Base-by-base conservation (phyloP, 2,113 vertebrate genomes). In the Epinephelus fuscoguttatus region DNA sequence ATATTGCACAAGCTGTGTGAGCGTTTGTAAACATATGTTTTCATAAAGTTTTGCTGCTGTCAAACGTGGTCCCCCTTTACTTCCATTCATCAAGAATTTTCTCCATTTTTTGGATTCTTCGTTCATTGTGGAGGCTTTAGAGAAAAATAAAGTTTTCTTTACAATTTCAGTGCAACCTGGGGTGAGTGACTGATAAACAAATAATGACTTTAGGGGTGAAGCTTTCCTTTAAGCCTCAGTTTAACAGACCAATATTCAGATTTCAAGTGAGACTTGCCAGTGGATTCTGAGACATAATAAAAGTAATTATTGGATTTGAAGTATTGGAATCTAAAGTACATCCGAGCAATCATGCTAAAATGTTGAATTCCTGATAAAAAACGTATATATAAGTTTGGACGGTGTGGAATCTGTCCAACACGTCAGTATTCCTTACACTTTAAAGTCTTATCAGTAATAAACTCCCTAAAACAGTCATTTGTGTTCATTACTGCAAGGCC, bases 381-480 rank as follows among this genome's bases (percentile, higher is more conserved):
- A 10, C 2, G 4, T 6, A 11, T 12, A 49, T 6, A 25, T 78
- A 23, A 1, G 4, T 42, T 47, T 68, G 12, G 13, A 56, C n/a
- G 53, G 14, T 18, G 4, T 37, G 45, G 49, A n/a, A 45, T 74
- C 25, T 60, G 2, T 52, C 40, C 67, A 42, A 37, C 18, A 15
- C 15, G 6, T 72, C 50, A 64, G 5, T 47, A 57, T 52, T 56
- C 21, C 49, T 82, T 19, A 50, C 47, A 17, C 52, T 66, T 7
- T 15, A 33, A 27, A 11, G 27, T 70, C 62, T 40, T 27, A 60
- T 40, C 30, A 70, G 17, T 30, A 23, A 49, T 42, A 10, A 77
- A 77, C 40, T 25, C 42, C 19, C 23, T 23, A 8, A 57, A 84
- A 37, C n/a, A 56, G 6, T 49, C 14, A 66, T 69, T 47, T 78